phyloP scores from a whole-genome alignment of 2,113 vertebrate genomes.

The Bolborhynchus lineola region DNA sequence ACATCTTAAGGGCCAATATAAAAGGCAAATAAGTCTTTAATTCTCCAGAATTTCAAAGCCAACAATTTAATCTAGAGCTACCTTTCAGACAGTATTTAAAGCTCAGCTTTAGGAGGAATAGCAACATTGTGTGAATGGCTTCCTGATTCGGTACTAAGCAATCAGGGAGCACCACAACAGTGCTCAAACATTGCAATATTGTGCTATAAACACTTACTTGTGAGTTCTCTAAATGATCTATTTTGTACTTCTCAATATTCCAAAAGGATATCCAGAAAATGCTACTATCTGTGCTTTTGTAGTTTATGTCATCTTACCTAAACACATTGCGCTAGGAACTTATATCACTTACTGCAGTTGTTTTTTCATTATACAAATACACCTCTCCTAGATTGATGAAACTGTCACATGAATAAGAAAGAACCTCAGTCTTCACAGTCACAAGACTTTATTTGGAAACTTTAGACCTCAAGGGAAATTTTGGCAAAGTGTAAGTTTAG shows the following conservation, averaged over 20 bases:
- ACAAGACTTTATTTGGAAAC: background rate
- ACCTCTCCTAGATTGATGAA: background rate
- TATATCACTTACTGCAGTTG: background rate
- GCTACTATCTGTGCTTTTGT: background rate
- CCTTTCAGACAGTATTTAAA: background rate
- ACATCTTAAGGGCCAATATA: background rate
- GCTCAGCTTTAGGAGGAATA: background rate
- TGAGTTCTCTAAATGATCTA: background rate
- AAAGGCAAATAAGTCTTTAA: background rate
- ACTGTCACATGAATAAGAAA: background rate
- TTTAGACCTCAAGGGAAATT: background rate
- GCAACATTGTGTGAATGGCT: accelerated
- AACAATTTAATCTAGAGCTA: background rate
- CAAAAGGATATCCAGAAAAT: background rate
- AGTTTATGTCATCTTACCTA: background rate
- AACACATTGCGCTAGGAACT: background rate
- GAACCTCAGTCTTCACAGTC: background rate
- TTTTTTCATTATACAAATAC: background rate
- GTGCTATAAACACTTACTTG: background rate
- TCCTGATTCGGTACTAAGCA: accelerated
- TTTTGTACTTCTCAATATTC: background rate
- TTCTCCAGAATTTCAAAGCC: background rate
- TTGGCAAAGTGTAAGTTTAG: background rate
- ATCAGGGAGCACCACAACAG: background rate
- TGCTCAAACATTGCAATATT: background rate